Evolutionary conservation across 2,113 vertebrate species (phyloP), one percentile per base, ranked within the genome.

Genomic region (Catharus bicknelli): DNA sequence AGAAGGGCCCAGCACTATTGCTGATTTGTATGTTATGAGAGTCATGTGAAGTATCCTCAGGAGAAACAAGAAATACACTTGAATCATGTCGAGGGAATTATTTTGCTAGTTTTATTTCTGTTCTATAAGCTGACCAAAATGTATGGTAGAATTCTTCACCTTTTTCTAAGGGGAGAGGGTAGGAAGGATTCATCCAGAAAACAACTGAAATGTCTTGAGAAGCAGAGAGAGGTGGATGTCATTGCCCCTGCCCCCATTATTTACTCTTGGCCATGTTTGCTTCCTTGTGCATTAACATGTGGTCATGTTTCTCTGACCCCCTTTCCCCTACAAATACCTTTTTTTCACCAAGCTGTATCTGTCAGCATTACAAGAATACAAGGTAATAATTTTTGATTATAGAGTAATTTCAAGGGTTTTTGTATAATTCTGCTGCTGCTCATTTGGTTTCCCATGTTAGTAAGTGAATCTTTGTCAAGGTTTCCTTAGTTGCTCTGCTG

Each of bases 21-120:
- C 13, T 74, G 23, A 2, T 0, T 27, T 75, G 11, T 34, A 11
- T 2, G 1, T 84, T 82, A 16, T 1, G 5, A 57, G 48, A 77
- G 32, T 74, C 32, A 27, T 27, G 11, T 47, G 55, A 73, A 45
- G 38, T 22, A 55, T 76, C 30, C 25, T 4, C 10, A 27, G 29
- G 30, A 51, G 40, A 73, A 79, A 61, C 38, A 45, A 59, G 25
- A 67, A 69, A 16, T 68, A 20, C 11, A 4, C 50, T 42, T 66
- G 22, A 54, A 59, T 77, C 30, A 23, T 77, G 68, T 77, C 16
- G 26, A 59, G 36, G 26, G 1, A 70, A 47, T 83, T 54, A 42
- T 9, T 79, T 62, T 4, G 2, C 34, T 78, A 20, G 7, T 51
- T 84, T 87, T 79, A 9, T 70, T 95, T 83, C 38, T 45, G 20